Evolutionary conservation across 2,888 invertebrate species (phyloP).

Genomic region (Athalia circularis): DNA sequence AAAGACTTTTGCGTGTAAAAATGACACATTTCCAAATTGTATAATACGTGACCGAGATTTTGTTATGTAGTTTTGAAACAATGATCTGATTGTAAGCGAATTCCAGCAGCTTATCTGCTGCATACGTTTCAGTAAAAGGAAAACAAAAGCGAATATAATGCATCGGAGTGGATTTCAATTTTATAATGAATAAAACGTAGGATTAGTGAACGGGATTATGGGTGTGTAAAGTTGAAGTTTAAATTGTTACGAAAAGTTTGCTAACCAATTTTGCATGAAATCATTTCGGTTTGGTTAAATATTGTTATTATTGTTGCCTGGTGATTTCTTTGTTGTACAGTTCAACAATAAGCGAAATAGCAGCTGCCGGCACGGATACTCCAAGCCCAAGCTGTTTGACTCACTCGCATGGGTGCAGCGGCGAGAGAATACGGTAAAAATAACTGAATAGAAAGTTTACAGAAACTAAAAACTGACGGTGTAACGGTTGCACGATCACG

Average conservation of each 20-base stretch:
- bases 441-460: constrained; percentile 34
- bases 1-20: too few species aligned
- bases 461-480: constrained; percentile 23
- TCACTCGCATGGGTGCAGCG: not conserved
- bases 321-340: too few species aligned
- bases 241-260: too few species aligned
- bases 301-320: too few species aligned
- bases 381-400: not conserved
- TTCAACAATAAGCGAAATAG: constrained; percentile 14
- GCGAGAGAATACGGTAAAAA: constrained; percentile 26
- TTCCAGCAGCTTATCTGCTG: not conserved
- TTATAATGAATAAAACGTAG: not conserved
- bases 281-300: too few species aligned
- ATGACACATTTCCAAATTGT: too few species aligned
- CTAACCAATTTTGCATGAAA: too few species aligned
- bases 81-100: too few species aligned
- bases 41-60: too few species aligned
- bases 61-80: too few species aligned
- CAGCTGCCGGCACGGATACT: not conserved
- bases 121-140: not conserved
- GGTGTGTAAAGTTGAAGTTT: too few species aligned
- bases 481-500: not conserved
- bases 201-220: not conserved
- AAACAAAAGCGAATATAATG: not conserved
- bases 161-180: not conserved